phyloP scores from a whole-genome alignment of 2,113 vertebrate species.

The Symphodus melops region DNA sequence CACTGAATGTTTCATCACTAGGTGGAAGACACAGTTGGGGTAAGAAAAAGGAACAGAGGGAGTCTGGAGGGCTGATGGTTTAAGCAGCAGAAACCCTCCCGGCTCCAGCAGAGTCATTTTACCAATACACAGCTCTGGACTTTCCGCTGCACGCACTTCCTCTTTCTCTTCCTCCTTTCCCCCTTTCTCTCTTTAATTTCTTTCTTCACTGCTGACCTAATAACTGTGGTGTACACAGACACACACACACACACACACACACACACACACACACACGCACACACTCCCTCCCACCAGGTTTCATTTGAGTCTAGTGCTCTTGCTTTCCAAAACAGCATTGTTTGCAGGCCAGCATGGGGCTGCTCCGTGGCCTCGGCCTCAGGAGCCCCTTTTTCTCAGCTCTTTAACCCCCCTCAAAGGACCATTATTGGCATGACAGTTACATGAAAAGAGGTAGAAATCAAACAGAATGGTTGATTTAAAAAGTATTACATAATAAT shows the following conservation, averaged over 20 bases:
- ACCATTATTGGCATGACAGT: slow-evolving; percentile 76
- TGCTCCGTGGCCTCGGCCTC: slow-evolving; percentile 64
- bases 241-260: slow-evolving; percentile 11
- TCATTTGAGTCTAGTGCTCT: slow-evolving; percentile 72
- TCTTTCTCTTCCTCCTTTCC: slow-evolving; percentile 26
- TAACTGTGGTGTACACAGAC: slow-evolving; percentile 73
- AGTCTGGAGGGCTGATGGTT: slow-evolving; percentile 64
- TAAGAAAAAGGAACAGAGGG: slow-evolving; percentile 43
- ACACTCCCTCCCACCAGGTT: slow-evolving; percentile 63
- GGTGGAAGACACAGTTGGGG: slow-evolving; percentile 42
- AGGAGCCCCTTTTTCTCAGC: slow-evolving; percentile 61
- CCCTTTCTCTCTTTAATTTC: slow-evolving; percentile 18
- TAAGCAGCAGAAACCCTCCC: slow-evolving; percentile 70
- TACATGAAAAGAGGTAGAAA: slow-evolving; percentile 75
- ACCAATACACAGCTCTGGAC: slow-evolving; percentile 50
- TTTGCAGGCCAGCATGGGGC: slow-evolving; percentile 83
- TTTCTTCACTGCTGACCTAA: slow-evolving; percentile 70
- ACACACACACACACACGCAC: slow-evolving; percentile 10
- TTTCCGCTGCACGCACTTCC: slow-evolving; percentile 43
- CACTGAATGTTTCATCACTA: slow-evolving; percentile 69
- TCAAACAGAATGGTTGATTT: slow-evolving; percentile 63
- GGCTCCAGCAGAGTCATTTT: slow-evolving; percentile 72
- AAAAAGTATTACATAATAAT: slow-evolving; percentile 73
- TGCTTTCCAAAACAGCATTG: slow-evolving; percentile 82
- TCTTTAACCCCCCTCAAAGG: slow-evolving; percentile 74